phyloP scores from a whole-genome alignment of 2,113 vertebrate species.

The Sinocyclocheilus anshuiensis region DNA sequence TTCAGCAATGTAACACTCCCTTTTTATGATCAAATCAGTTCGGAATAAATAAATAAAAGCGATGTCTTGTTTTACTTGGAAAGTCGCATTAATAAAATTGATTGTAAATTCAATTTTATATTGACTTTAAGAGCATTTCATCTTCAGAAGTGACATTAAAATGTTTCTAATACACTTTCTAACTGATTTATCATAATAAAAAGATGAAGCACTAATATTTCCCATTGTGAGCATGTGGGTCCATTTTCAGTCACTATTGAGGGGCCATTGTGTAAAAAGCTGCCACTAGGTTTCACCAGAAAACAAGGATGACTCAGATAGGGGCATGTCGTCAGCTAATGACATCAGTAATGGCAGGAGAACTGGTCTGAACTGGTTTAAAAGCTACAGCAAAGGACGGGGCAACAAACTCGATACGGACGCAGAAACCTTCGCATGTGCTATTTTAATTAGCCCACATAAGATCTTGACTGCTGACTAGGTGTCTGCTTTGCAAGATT shows the following conservation, averaged over 20 bases:
- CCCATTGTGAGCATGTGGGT: neutral
- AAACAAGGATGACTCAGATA: constrained; percentile 6
- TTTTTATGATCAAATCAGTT: neutral
- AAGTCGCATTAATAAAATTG: neutral
- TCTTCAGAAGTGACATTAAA: neutral
- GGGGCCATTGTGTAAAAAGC: constrained; percentile 11
- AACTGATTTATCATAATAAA: too few relatives aligned
- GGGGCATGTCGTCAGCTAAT: neutral
- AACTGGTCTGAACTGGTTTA: neutral
- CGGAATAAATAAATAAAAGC: neutral
- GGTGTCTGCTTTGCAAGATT: neutral
- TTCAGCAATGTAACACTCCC: neutral
- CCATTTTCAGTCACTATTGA: neutral
- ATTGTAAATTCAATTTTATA: neutral
- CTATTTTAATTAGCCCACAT: constrained; percentile 1
- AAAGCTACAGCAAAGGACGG: neutral
- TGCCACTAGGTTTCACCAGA: neutral
- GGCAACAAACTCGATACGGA: neutral
- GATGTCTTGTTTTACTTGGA: neutral
- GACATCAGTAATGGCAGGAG: constrained; percentile 7
- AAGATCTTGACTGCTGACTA: neutral
- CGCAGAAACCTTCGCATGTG: neutral
- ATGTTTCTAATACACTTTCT: neutral
- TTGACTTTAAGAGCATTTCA: neutral
- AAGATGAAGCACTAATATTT: too few relatives aligned